These are phyloP conservation scores for Mizuhopecten yessoensis DNA, from an alignment of 1,140 invertebrate species.

Conservation along the genomic window DNA sequence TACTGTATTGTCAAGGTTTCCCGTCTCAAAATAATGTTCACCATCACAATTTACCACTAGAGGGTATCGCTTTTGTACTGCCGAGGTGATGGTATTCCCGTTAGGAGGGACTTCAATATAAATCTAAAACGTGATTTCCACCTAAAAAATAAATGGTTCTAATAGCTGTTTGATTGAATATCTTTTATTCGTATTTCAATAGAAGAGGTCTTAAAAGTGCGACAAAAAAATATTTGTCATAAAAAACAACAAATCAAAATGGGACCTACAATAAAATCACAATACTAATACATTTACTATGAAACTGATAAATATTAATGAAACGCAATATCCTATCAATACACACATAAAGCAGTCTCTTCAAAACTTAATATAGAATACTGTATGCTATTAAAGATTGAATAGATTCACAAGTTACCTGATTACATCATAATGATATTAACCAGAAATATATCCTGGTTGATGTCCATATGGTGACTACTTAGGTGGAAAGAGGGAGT, in stretches of 20 bases:
- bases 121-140: not conserved
- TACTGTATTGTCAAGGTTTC: no score
- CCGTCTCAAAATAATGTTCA: no score
- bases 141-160: not conserved
- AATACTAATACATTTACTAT: not conserved
- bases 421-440: no score
- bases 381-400: not conserved
- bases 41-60: no score
- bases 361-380: not conserved
- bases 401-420: not conserved
- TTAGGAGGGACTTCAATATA: no score
- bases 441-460: no score
- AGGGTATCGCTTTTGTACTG: no score
- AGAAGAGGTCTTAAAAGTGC: constrained; percentile 10
- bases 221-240: not conserved
- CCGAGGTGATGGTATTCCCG: no score
- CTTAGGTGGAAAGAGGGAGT: not conserved
- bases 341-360: not conserved
- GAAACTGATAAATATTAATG: not conserved
- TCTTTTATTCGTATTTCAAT: not conserved
- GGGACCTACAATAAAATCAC: constrained; percentile 33
- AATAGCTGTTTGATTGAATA: not conserved
- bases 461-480: not conserved
- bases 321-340: not conserved
- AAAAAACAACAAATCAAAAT: constrained; percentile 14